Percentiles rank a stretch among this genome's conserved stretches.
phyloP scores from a whole-genome alignment of 2,797 vertebrate genomes.

The Helarctos malayanus region DNA sequence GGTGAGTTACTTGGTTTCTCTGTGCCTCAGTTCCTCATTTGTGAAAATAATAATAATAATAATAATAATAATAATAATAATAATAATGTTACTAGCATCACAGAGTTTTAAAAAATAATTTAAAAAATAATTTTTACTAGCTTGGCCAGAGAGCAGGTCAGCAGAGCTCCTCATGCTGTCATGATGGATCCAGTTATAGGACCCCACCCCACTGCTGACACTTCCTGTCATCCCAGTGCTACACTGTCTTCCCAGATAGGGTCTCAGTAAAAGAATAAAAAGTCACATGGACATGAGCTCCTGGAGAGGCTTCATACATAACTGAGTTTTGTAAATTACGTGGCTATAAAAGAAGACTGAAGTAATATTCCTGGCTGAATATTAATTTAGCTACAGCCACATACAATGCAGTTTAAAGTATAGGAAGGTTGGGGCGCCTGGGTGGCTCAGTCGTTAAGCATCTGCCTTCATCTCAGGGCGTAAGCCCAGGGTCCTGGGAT shows the following conservation, averaged over 20 bases:
- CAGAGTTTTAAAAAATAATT: background rate
- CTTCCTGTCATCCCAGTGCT: background rate
- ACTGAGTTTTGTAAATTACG: conserved; percentile 29
- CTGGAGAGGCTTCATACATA: conserved; percentile 31
- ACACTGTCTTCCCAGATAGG: background rate
- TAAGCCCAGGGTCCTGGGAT: too few relatives aligned
- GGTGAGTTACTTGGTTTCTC: background rate
- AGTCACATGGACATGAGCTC: background rate
- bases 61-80: too few relatives aligned
- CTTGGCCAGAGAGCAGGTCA: background rate
- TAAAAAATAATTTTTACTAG: background rate
- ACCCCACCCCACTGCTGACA: background rate
- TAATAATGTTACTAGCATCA: background rate
- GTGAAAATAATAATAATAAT: background rate
- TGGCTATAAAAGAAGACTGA: background rate
- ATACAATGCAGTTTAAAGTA: conserved; percentile 21
- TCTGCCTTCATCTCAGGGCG: too few relatives aligned
- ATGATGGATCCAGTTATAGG: background rate
- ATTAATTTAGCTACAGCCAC: conserved; percentile 62
- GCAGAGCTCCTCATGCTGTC: background rate
- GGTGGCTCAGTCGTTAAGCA: too few relatives aligned
- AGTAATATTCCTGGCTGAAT: background rate
- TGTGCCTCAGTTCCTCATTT: background rate
- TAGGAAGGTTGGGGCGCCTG: background rate
- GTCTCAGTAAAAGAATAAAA: conserved; percentile 67